A percentile compares a stretch with the other conserved stretches of the same genome.
phyloP scores from a whole-genome alignment of 2,888 invertebrate species.

The Dysmachus trigonus region DNA sequence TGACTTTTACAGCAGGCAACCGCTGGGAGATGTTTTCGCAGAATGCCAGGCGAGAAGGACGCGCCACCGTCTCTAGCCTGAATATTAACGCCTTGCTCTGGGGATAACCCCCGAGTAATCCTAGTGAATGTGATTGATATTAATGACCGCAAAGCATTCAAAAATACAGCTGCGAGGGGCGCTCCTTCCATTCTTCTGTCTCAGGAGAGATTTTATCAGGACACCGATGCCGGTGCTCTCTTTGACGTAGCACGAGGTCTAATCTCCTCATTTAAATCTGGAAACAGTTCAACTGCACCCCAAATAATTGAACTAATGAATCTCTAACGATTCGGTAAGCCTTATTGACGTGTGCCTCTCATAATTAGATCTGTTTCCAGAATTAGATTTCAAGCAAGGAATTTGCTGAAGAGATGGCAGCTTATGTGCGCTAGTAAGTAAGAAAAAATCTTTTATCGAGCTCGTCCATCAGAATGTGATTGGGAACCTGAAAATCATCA shows the following conservation, averaged over 20 bases:
- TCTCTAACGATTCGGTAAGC: slow-evolving; percentile 43
- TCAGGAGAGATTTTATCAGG: slow-evolving; percentile 25
- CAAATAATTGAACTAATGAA: slow-evolving; percentile 41
- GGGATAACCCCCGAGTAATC: slow-evolving; percentile 46
- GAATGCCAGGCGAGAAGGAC: background rate
- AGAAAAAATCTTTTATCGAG: background rate
- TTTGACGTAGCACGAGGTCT: background rate
- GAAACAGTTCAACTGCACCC: background rate
- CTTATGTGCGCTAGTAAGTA: background rate
- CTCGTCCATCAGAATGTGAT: background rate
- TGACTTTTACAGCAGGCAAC: slow-evolving; percentile 44
- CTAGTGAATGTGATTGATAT: slow-evolving; percentile 49
- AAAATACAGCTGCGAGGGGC: slow-evolving; percentile 22
- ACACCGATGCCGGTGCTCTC: background rate
- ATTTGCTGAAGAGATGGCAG: background rate
- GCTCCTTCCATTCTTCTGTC: background rate
- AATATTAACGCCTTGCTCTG: background rate
- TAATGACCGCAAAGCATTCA: slow-evolving; percentile 43
- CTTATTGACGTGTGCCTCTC: slow-evolving; percentile 40
- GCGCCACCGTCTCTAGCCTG: background rate
- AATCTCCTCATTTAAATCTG: slow-evolving; percentile 37
- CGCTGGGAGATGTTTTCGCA: slow-evolving; percentile 10
- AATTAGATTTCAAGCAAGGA: background rate
- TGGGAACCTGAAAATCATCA: slow-evolving; percentile 11
- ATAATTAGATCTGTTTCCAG: background rate